Evolutionary conservation across 1,140 invertebrate genomes (phyloP).

Genomic region (Brachionus plicatilis): DNA sequence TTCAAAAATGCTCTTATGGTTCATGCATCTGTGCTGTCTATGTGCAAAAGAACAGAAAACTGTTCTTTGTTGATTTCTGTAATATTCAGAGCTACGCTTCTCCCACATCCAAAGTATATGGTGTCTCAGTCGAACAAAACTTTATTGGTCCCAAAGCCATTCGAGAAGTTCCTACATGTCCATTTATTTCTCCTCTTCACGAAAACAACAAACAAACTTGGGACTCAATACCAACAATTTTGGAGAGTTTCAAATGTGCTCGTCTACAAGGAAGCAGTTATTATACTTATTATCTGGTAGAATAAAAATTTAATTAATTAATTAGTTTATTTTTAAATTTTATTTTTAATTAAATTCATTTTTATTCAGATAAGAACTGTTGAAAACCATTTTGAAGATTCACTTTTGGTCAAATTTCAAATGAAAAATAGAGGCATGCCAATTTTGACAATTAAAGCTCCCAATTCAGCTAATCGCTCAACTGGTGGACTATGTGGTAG

Average conservation of each 20-base stretch:
- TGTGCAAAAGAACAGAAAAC: slow-evolving; percentile 1
- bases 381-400: not conserved
- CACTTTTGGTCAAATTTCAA: not conserved
- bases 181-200: not conserved
- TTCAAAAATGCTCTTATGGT: not conserved
- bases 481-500: slow-evolving; percentile 20
- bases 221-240: not conserved
- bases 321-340: not conserved
- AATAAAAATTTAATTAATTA: not conserved
- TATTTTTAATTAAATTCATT: not conserved
- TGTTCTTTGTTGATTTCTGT: slow-evolving; percentile 23
- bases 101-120: slow-evolving; percentile 7
- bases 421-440: not conserved
- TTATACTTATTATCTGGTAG: not conserved
- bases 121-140: not conserved
- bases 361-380: not conserved
- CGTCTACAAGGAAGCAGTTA: not conserved
- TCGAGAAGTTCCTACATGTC: not conserved
- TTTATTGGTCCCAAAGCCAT: not conserved
- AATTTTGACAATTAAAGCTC: not conserved
- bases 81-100: not conserved
- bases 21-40: not conserved
- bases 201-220: not conserved
- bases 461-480: not conserved
- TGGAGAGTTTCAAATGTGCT: slow-evolving; percentile 1